Conservation (phyloP, 1,140 invertebrate genomes). For the Halictus rubicundus region DNA sequence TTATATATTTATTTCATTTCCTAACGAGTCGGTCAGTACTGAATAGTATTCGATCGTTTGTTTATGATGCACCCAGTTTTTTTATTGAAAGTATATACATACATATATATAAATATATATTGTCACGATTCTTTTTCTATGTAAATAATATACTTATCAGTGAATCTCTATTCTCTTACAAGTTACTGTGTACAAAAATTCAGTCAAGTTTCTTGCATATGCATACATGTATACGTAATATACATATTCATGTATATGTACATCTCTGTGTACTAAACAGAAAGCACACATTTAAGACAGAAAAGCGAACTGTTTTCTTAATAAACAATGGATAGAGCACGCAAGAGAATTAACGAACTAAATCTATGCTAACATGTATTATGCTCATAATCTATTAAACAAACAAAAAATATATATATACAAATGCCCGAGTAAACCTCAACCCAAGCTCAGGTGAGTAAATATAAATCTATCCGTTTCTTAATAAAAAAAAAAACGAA, state of each 20-base stretch:
- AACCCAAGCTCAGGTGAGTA: slow-evolving; percentile 76
- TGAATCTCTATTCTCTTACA: slow-evolving; percentile 23
- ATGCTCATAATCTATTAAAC: slow-evolving; percentile 52
- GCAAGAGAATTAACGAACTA: slow-evolving; percentile 48
- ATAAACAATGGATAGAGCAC: slow-evolving; percentile 39
- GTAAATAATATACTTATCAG: slow-evolving; percentile 20
- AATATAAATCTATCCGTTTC: slow-evolving; percentile 75
- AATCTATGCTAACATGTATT: slow-evolving; percentile 43
- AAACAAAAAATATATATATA: slow-evolving; percentile 5
- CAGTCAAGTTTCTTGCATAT: slow-evolving; percentile 2
- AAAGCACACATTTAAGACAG: slow-evolving; percentile 12
- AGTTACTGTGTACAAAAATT: slow-evolving; percentile 9
- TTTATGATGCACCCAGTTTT: slow-evolving; percentile 27
- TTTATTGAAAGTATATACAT: slow-evolving; percentile 16
- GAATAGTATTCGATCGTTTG: slow-evolving; percentile 24
- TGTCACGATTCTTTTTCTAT: slow-evolving; percentile 27
- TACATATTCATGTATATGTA: neutral
- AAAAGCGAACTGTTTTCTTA: slow-evolving; percentile 13
- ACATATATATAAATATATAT: neutral
- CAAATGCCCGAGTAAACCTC: slow-evolving; percentile 76
- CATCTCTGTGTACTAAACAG: neutral
- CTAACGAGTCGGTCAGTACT: slow-evolving; percentile 6
- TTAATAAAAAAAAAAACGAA: slow-evolving; percentile 49
- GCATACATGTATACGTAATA: neutral
- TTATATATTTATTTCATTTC: slow-evolving; percentile 29